Base-by-base conservation (phyloP, 1,140 invertebrate species). In the Pachypsylla venusta region DNA sequence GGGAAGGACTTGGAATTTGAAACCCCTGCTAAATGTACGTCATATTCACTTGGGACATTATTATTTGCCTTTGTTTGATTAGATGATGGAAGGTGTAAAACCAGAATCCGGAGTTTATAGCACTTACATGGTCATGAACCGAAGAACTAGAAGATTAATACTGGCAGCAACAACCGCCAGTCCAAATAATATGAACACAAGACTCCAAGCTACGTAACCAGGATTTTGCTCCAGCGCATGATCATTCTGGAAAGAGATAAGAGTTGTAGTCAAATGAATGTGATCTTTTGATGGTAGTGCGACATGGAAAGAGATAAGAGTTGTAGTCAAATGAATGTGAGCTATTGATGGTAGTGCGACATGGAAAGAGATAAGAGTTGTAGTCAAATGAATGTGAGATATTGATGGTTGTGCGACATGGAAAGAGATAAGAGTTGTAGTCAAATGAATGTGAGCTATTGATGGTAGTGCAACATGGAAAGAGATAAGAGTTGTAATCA, bases 101-200 rank as follows among this genome's bases (percentile, higher is more conserved):
- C 7, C n/a, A n/a, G 30, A n/a, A n/a, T 35, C n/a, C n/a, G 30
- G n/a, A 35, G 30, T 10, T 10, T 35, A 10, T n/a, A n/a, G 19
- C 59, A 75, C 77, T 79, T 73, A 85, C 91, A 98, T 95, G 1
- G 95, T 98, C 83, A 99, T 90, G 74, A 99, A 98, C 26, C 95
- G 80, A 1, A 99, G 80, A 0, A 99, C 95, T 1, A 99, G 75
- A 42, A 99, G 79, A 75, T 99, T 99, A 66, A 99, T 97, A 63
- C 91, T 95, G 14, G 97, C 95, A 56, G 95, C 95, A 2, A 99
- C 93, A 0, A 99, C 93, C 0, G 95, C 95, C 53, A 99, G 75
- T 0, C 96, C 96, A 67, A 98, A 98, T 0, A 99, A 76, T 54
- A 99, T 99, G 71, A 99, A 99, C 0, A 99, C 87, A 35, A 99